A percentile compares a stretch with the other conserved stretches of the same genome.
phyloP scores from a whole-genome alignment of 2,888 invertebrate species.

The Campaea margaritaria region DNA sequence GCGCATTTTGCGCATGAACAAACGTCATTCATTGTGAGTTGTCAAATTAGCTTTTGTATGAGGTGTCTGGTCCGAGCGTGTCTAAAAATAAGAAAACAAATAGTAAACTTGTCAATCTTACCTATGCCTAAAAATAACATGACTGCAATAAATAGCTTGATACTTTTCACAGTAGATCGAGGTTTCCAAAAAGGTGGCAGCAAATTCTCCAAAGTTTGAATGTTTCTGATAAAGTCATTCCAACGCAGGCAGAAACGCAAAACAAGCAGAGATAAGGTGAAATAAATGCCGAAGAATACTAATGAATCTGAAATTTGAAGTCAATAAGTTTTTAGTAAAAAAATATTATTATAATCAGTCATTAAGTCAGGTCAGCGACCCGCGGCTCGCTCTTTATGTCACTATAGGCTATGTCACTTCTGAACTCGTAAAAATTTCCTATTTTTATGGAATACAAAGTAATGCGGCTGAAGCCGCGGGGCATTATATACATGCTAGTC shows the following conservation, averaged over 20 bases:
- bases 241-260: constrained; percentile 17
- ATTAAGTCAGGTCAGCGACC: too few relatives aligned
- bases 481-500: too few relatives aligned
- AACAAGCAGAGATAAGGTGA: constrained; percentile 1
- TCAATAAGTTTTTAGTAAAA: neutral
- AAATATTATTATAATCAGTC: too few relatives aligned
- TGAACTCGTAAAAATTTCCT: too few relatives aligned
- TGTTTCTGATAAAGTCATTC: neutral
- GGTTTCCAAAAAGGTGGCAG: constrained; percentile 14
- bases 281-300: constrained; percentile 7
- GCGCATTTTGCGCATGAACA: too few relatives aligned
- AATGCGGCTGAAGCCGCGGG: too few relatives aligned
- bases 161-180: constrained; percentile 5
- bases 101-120: constrained; percentile 1
- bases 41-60: too few relatives aligned
- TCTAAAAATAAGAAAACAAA: neutral
- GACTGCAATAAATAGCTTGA: neutral
- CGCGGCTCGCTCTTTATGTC: too few relatives aligned
- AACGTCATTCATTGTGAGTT: too few relatives aligned
- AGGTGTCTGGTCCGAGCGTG: too few relatives aligned
- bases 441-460: too few relatives aligned
- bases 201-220: constrained; percentile 16
- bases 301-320: constrained; percentile 13
- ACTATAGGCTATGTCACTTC: too few relatives aligned
- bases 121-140: constrained; percentile 2